phyloP scores from a whole-genome alignment of 2,888 invertebrate genomes.

The Drosophila nr. perissopoda region DNA sequence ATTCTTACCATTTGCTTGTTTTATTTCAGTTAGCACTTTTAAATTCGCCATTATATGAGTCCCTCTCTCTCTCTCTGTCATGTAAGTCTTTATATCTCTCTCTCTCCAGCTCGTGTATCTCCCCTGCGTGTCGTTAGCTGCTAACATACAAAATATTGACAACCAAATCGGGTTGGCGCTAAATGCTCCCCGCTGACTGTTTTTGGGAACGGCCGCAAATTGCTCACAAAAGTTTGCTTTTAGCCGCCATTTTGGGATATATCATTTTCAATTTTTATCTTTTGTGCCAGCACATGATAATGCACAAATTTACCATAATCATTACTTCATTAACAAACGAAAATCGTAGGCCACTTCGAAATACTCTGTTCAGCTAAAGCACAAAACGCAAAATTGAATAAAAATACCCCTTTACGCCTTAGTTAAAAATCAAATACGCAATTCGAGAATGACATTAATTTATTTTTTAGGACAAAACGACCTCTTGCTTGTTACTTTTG shows the following conservation, averaged over 20 bases:
- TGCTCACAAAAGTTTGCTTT: conserved; percentile 1
- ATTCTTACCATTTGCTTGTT: conserved; percentile 29
- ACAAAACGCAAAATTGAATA: neutral
- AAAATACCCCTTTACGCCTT: neutral
- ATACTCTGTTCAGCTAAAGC: neutral
- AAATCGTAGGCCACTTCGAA: neutral
- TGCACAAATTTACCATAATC: conserved; percentile 14
- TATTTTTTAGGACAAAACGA: conserved; percentile 23
- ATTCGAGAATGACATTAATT: conserved; percentile 7
- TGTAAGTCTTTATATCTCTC: neutral
- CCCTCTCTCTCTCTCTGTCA: neutral
- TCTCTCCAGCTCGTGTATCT: conserved; percentile 1
- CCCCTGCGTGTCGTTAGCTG: conserved; percentile 60
- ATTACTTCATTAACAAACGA: neutral
- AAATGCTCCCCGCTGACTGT: conserved; percentile 57
- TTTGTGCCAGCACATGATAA: conserved; percentile 2
- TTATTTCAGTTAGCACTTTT: conserved; percentile 28
- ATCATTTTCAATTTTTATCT: conserved; percentile 11
- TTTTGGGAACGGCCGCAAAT: conserved; percentile 27
- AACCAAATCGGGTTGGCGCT: conserved; percentile 55
- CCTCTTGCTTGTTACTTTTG: conserved; percentile 1
- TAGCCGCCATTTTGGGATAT: conserved; percentile 7
- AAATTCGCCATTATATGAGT: conserved; percentile 41
- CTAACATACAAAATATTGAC: conserved; percentile 64
- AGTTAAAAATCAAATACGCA: neutral